A percentile compares a stretch with the other conserved stretches of the same genome.
Conservation (phyloP, 2,113 vertebrate species). For the Perca schrenkii region DNA sequence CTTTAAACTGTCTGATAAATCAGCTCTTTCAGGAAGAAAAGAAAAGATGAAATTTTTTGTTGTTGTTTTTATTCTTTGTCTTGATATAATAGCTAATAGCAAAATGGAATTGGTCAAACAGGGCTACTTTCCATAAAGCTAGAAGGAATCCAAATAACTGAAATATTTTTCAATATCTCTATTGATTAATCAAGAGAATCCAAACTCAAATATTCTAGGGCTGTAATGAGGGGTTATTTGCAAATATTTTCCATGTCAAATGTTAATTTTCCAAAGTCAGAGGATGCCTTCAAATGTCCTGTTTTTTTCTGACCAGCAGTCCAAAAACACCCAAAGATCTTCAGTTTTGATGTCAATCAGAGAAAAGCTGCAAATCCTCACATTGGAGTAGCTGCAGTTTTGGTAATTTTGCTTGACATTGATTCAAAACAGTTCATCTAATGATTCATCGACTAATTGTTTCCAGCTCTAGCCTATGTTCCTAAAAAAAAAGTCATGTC, state of each 20-base stretch:
- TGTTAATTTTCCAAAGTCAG: neutral
- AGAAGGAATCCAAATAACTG: neutral
- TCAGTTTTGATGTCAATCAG: neutral
- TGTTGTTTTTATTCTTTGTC: neutral
- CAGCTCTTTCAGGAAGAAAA: neutral
- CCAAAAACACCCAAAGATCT: neutral
- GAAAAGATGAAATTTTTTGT: neutral
- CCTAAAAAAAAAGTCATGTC: neutral
- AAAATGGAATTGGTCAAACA: neutral
- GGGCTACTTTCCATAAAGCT: neutral
- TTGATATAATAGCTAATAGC: neutral
- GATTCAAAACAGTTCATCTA: neutral
- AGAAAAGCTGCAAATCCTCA: neutral
- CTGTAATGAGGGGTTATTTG: neutral
- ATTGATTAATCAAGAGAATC: neutral
- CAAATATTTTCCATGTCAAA: neutral
- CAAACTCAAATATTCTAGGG: neutral
- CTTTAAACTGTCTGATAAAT: neutral
- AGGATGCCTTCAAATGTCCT: neutral
- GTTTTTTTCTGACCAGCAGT: neutral
- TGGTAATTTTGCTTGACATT: neutral
- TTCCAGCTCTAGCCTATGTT: neutral
- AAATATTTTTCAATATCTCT: neutral
- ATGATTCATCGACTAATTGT: neutral
- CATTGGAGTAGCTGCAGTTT: neutral